Evolutionary conservation across 2,888 invertebrate species (phyloP).

Genomic region (Amiota minor): DNA sequence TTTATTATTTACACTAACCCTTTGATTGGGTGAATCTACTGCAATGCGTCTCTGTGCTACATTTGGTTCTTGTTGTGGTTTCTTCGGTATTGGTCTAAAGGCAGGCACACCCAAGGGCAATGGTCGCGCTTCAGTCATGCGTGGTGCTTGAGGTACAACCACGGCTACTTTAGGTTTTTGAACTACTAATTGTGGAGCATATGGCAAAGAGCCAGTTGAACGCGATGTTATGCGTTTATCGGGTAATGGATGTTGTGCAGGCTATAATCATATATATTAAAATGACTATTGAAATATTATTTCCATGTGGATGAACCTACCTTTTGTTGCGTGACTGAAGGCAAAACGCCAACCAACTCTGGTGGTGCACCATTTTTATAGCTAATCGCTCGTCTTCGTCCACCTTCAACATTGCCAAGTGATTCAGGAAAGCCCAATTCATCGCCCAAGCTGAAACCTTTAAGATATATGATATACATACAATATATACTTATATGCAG

Average conservation of each 20-base stretch:
- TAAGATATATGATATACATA: constrained; percentile 30
- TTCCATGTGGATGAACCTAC: constrained; percentile 41
- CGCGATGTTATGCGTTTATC: constrained; percentile 67
- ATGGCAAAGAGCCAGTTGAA: constrained; percentile 57
- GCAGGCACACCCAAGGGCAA: constrained; percentile 81
- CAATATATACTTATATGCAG: too few relatives aligned
- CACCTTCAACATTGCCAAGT: constrained; percentile 83
- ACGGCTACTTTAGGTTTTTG: constrained; percentile 27
- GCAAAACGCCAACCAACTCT: constrained; percentile 69
- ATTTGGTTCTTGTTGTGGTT: constrained; percentile 48
- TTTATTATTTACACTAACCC: constrained; percentile 66
- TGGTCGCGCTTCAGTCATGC: constrained; percentile 76
- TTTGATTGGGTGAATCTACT: constrained; percentile 63
- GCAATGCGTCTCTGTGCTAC: constrained; percentile 62
- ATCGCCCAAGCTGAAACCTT: constrained; percentile 89
- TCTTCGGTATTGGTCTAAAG: constrained; percentile 85
- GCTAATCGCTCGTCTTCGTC: constrained; percentile 80
- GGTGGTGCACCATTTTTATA: constrained; percentile 76
- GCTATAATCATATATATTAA: background rate
- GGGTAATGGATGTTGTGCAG: constrained; percentile 52
- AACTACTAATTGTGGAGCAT: constrained; percentile 41
- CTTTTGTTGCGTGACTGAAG: constrained; percentile 59
- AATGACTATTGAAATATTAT: background rate
- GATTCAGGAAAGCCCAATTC: constrained; percentile 90
- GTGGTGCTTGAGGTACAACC: constrained; percentile 34